These are phyloP conservation scores for Orycteropus afer DNA, from an alignment of 2,113 vertebrate genomes.

Conservation along the genomic window DNA sequence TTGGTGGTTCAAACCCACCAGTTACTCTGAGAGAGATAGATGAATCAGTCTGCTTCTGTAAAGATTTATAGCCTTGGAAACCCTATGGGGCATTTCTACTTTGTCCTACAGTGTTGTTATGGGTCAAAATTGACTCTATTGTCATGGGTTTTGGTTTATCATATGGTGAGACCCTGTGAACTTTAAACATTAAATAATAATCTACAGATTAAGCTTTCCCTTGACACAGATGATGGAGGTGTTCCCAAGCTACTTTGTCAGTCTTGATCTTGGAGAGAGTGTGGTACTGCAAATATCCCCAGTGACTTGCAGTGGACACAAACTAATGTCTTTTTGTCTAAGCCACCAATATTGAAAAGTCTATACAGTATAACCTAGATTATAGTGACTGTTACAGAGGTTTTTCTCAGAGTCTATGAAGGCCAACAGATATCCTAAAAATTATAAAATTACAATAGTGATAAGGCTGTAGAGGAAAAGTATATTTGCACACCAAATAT, in stretches of 20 bases:
- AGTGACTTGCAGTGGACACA: not conserved
- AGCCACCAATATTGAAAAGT: not conserved
- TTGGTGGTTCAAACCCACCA: too few relatives aligned
- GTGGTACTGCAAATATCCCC: too few relatives aligned
- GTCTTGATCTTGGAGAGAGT: accelerated
- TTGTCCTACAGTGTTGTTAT: too few relatives aligned
- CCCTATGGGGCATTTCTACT: too few relatives aligned
- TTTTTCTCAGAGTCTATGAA: not conserved
- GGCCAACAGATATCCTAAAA: not conserved
- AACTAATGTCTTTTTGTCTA: not conserved
- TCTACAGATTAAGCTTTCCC: accelerated
- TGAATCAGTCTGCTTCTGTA: too few relatives aligned
- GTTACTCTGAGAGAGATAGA: too few relatives aligned
- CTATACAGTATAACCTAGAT: not conserved
- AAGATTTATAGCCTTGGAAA: too few relatives aligned
- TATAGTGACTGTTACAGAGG: not conserved
- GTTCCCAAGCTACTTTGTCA: accelerated
- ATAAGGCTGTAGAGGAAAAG: not conserved
- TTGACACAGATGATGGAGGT: too few relatives aligned
- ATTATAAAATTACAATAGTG: not conserved
- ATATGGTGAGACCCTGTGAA: not conserved
- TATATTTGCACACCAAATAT: not conserved
- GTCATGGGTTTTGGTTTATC: too few relatives aligned
- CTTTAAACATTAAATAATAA: not conserved
- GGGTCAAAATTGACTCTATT: too few relatives aligned